Conservation (phyloP, 2,888 invertebrate species). For the Drosophila eohydei region DNA sequence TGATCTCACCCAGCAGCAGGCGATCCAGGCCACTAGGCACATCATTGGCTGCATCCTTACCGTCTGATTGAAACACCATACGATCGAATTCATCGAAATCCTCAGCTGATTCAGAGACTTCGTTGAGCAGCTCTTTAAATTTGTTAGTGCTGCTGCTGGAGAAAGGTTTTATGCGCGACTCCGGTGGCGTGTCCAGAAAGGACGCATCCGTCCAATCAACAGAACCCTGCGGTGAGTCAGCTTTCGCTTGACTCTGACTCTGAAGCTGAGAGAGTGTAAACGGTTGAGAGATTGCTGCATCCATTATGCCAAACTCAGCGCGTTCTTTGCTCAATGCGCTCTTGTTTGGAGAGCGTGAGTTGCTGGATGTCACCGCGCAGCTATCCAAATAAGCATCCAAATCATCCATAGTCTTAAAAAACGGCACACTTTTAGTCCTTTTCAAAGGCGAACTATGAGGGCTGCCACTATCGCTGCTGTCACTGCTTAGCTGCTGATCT, state of each 20-base stretch:
- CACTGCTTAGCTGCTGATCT: not conserved
- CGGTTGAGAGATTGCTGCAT: conserved; percentile 67
- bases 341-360: conserved; percentile 62
- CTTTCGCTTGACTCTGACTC: conserved; percentile 32
- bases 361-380: conserved; percentile 14
- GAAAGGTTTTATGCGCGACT: conserved; percentile 61
- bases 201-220: conserved; percentile 77
- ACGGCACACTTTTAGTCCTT: conserved; percentile 41
- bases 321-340: conserved; percentile 69
- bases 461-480: conserved; percentile 17
- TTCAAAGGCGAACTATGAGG: conserved; percentile 3
- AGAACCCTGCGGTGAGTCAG: conserved; percentile 26
- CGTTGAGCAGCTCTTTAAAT: conserved; percentile 62
- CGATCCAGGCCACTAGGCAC: conserved; percentile 77
- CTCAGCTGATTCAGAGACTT: conserved; percentile 31
- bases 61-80: conserved; percentile 58
- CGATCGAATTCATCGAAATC: conserved; percentile 82
- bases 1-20: conserved; percentile 75
- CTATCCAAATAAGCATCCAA: conserved; percentile 51
- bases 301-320: conserved; percentile 81
- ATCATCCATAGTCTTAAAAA: conserved; percentile 54
- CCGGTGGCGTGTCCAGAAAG: conserved; percentile 70
- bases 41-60: conserved; percentile 12
- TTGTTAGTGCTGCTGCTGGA: conserved; percentile 61
- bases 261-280: conserved; percentile 54